phyloP scores from a whole-genome alignment of 1,140 invertebrate genomes.

The Bathynomus jamesi region DNA sequence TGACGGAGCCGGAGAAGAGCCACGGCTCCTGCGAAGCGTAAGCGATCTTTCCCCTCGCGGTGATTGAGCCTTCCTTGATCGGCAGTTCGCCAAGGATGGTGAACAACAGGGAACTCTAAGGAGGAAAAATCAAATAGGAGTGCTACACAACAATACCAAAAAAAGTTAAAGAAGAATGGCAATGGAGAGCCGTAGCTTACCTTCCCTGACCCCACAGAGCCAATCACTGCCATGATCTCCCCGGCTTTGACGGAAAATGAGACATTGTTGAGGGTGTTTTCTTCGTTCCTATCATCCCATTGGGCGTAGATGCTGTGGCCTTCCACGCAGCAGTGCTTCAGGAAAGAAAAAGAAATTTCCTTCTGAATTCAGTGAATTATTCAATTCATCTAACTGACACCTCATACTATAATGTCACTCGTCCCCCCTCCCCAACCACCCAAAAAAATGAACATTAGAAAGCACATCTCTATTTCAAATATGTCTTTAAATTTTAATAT shows the following conservation, averaged over 20 bases:
- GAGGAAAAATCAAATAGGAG: no score
- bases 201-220: conserved; percentile 70
- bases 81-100: conserved; percentile 71
- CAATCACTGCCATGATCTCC: conserved; percentile 60
- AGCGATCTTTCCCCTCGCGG: conserved; percentile 65
- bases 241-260: conserved; percentile 38
- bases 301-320: conserved; percentile 6
- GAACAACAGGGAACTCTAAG: conserved; percentile 65
- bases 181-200: conserved; percentile 44
- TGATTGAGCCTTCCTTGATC: conserved; percentile 55
- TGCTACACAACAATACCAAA: no score
- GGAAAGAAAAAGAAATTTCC: not conserved
- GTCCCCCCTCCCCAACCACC: no score
- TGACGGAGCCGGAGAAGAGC: conserved; percentile 55
- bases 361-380: not conserved
- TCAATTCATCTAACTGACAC: conserved; percentile 46
- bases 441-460: no score
- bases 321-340: conserved; percentile 12
- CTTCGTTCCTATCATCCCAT: conserved; percentile 21
- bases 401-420: no score
- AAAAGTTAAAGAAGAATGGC: no score
- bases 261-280: conserved; percentile 31
- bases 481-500: no score
- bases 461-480: no score
- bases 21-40: conserved; percentile 91